Evolutionary conservation across 2,113 vertebrate species (phyloP), one percentile per base, ranked within the genome.

Genomic region (Mesoclemmys tuberculata): DNA sequence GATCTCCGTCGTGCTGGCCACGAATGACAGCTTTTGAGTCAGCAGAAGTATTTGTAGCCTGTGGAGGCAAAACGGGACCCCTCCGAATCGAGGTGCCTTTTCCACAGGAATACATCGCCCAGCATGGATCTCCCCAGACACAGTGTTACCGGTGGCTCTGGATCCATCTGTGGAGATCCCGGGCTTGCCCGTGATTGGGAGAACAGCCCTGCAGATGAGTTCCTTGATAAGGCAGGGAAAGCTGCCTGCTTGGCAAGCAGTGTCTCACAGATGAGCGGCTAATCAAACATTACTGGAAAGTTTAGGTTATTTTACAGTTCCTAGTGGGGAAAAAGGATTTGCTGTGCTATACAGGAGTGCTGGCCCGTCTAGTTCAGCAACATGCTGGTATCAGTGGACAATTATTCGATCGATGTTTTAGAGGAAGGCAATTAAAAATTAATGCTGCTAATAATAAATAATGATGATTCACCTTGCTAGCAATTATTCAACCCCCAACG

Each of bases 361-460:
- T 82, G 74, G 21, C 56, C 54, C 91, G 21, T 87, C 27, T 51
- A 46, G 92, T 88, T 68, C 89, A 93, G 84, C 41, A 68, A 3
- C 89, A 94, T 0, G 0, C 49, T 90, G 78, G 64, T 95, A 89
- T 94, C 5, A 14, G 81, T 86, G 89, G 94, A 56, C 95, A 97
- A 46, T 85, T 92, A 92, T 44, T 91, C 84, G 85, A 92, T 31
- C 85, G 74, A 84, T 90, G 78, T 46, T 94, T 92, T 93, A 89
- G 91, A 90, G 92, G 82, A 41, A 97, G 52, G 90, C 16, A 92
- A 92, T 85, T 93, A 92, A 94, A 93, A 94, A 89, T 41, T 92
- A 86, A 81, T 95, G 68, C 11, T 81, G 49, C 80, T 75, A 92
- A 75, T 92, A 96, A 90, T 38, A 95, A 95, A 52, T 56, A 64